Base-by-base conservation (phyloP, 2,888 invertebrate genomes). In the Pyrocoelia pectoralis region DNA sequence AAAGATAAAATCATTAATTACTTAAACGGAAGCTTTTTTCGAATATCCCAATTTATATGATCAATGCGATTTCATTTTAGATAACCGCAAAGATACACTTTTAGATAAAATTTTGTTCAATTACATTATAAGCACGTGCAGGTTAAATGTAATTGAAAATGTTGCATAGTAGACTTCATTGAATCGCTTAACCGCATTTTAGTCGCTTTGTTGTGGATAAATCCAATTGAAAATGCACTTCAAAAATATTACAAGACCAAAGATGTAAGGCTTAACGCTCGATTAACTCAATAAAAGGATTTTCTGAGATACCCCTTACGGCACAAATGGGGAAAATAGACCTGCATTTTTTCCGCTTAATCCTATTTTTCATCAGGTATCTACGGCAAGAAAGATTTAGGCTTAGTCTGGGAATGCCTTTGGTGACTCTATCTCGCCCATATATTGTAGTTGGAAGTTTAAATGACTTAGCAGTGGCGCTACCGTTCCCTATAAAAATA, bases 361-460 rank as follows among this genome's bases (percentile, higher is more conserved):
- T 53, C 53, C 59, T 48, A 59, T 59, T 59, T 57, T 59, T 59
- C 59, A 57, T 57, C 57, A 57, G 50, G 50, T 50, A 49, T 57
- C 38, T 57, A 53, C 52, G 53, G 41, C 12, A n/a, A 46, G 59
- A 29, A 53, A 52, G 52, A 41, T 53, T 53, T 13, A 46, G 53
- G 18, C 50, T 50, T 50, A 38, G 57, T 48, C 18, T 49, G 51
- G 40, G 49, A 38, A 33, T 51, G 50, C 51, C 59, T 46, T 53
- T 15, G 59, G 52, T 48, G 52, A 48, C 59, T 53, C 53, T 48
- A 53, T 59, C 48, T 43, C 52, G 50, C 51, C 51, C 40, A 51
- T 57, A 57, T 57, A 56, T 57, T 43, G 57, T 19, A 57, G 57
- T 57, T 49, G 33, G 28, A 49, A 19, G 50, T 50, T 41, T 50